phyloP scores from a whole-genome alignment of 2,888 invertebrate species.

The Drosophila heteroneura region DNA sequence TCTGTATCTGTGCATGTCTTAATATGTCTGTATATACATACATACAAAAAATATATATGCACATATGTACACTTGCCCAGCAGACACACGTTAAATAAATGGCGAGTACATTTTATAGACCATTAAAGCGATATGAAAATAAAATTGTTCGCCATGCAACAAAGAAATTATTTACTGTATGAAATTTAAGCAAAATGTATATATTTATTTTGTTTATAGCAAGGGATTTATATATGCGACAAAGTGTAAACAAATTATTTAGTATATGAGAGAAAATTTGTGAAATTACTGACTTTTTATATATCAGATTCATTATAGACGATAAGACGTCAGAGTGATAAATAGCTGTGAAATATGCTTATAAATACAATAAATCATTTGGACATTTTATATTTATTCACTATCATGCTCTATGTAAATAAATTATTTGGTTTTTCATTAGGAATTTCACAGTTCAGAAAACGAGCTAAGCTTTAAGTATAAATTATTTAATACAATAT shows the following conservation, averaged over 20 bases:
- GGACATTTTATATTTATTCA: neutral
- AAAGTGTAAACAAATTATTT: slow-evolving; percentile 39
- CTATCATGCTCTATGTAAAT: neutral
- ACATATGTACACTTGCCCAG: slow-evolving; percentile 18
- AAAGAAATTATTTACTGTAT: slow-evolving; percentile 54
- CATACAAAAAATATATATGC: neutral
- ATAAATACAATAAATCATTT: neutral
- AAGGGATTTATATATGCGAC: slow-evolving; percentile 8
- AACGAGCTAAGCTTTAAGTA: neutral
- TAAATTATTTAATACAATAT: neutral
- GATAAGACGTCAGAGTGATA: slow-evolving; percentile 29
- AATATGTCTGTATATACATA: slow-evolving; percentile 4
- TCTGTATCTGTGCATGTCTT: slow-evolving; percentile 9
- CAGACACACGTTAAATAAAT: slow-evolving; percentile 60
- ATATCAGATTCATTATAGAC: slow-evolving; percentile 17
- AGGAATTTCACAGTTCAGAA: neutral
- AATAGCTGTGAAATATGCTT: neutral
- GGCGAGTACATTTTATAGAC: slow-evolving; percentile 76
- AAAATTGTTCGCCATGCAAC: slow-evolving; percentile 59
- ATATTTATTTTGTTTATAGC: slow-evolving; percentile 39
- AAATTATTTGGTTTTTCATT: neutral
- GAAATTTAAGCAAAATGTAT: slow-evolving; percentile 4
- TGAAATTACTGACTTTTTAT: slow-evolving; percentile 26
- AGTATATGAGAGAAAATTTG: slow-evolving; percentile 45
- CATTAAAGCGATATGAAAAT: slow-evolving; percentile 66